Conservation (phyloP, 2,797 vertebrate species). For the Coracias cyanogaster region DNA sequence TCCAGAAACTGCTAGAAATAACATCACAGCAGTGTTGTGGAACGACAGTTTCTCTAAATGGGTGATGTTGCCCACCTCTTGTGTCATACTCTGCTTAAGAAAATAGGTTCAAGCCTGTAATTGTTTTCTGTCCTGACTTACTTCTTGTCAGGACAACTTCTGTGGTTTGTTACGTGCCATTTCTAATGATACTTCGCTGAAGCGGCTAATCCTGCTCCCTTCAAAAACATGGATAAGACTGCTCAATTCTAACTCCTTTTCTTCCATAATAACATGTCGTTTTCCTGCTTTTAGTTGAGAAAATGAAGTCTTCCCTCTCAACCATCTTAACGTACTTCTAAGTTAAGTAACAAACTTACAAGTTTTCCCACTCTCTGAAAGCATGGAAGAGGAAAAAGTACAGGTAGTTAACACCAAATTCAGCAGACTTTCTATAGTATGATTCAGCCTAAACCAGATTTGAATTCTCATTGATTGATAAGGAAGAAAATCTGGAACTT, state of each 20-base stretch:
- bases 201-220: not conserved
- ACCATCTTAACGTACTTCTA: slow-evolving; percentile 54
- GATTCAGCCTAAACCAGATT: not conserved
- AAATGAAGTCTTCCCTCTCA: slow-evolving; percentile 10
- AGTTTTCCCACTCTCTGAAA: slow-evolving; percentile 75
- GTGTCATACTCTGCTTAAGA: not conserved
- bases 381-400: slow-evolving; percentile 71
- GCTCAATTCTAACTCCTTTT: not conserved
- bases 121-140: not conserved
- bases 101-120: not conserved
- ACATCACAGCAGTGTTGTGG: not conserved
- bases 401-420: slow-evolving; percentile 45
- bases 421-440: slow-evolving; percentile 35
- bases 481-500: not conserved
- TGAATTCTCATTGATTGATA: not conserved
- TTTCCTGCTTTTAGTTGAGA: slow-evolving; percentile 2
- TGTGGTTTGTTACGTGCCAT: not conserved
- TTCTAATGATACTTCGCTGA: not conserved
- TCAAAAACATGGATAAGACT: not conserved
- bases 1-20: not conserved
- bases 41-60: not conserved
- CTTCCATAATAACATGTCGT: not conserved
- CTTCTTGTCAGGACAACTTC: not conserved
- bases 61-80: not conserved
- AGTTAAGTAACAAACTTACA: slow-evolving; percentile 71